These are phyloP conservation scores for Chelonus formosanus DNA, from an alignment of 2,888 invertebrate species.

Conservation along the genomic window DNA sequence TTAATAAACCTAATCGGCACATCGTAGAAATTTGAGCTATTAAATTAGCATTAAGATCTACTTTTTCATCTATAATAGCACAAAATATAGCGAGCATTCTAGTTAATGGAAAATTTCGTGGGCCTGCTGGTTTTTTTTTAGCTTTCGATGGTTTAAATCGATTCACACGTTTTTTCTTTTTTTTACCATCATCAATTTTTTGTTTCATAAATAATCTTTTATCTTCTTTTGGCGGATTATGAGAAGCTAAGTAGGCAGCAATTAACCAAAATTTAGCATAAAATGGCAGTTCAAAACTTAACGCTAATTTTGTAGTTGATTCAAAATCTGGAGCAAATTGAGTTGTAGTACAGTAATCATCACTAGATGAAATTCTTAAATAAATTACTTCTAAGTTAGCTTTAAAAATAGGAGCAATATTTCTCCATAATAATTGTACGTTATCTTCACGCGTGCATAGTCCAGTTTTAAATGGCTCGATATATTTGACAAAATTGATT, in stretches of 20 bases:
- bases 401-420: conserved; percentile 80
- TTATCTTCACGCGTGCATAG: conserved; percentile 71
- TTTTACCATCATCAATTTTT: conserved; percentile 67
- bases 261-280: conserved; percentile 90
- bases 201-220: conserved; percentile 85
- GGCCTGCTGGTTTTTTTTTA: conserved; percentile 67
- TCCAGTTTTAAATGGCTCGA: conserved; percentile 78
- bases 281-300: conserved; percentile 81
- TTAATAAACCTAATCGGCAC: conserved; percentile 82
- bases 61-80: conserved; percentile 84
- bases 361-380: conserved; percentile 68
- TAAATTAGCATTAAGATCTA: conserved; percentile 86
- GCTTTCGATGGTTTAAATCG: conserved; percentile 69
- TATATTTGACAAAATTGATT: conserved; percentile 78
- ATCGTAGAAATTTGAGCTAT: conserved; percentile 87
- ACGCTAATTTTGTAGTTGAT: conserved; percentile 56
- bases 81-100: conserved; percentile 89
- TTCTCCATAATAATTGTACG: conserved; percentile 79
- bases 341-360: conserved; percentile 47
- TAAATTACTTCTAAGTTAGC: conserved; percentile 81
- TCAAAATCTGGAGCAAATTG: conserved; percentile 55
- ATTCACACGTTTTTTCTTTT: conserved; percentile 68
- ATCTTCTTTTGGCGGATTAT: conserved; percentile 90
- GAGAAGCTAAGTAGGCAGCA: conserved; percentile 91
- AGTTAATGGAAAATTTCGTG: conserved; percentile 83